Evolutionary conservation across 1,140 invertebrate genomes (phyloP).

Genomic region (Onthophagus taurus): DNA sequence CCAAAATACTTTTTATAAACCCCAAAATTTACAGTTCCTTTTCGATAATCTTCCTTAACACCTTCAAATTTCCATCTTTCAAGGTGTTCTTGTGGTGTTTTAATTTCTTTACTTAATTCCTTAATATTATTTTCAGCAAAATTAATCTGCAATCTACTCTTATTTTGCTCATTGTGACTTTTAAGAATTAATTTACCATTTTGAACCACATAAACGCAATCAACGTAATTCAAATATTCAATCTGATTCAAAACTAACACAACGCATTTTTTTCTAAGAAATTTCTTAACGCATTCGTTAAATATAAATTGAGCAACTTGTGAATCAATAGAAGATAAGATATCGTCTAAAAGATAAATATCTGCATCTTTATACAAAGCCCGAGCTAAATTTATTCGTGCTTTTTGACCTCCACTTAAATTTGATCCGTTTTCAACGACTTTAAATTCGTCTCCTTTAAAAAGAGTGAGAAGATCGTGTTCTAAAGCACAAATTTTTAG

Average conservation of each 20-base stretch:
- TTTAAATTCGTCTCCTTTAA: constrained; percentile 71
- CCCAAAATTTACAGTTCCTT: no score
- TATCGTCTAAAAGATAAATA: constrained; percentile 79
- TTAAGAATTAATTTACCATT: no score
- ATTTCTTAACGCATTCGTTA: constrained; percentile 58
- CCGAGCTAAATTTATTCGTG: constrained; percentile 77
- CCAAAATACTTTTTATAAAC: no score
- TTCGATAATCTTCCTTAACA: no score
- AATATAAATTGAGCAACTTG: constrained; percentile 62
- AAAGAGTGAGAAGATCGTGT: constrained; percentile 62
- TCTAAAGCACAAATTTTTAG: constrained; percentile 63
- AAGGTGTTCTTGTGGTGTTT: no score
- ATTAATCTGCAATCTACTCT: no score
- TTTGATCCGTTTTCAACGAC: constrained; percentile 78
- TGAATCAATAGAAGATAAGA: constrained; percentile 66
- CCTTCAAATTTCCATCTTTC: no score
- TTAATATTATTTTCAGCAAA: no score
- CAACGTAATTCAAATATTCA: constrained; percentile 70
- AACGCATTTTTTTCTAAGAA: constrained; percentile 58
- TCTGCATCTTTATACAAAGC: constrained; percentile 72
- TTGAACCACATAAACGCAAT: constrained; percentile 54
- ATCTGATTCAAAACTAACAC: constrained; percentile 84
- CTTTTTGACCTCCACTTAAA: constrained; percentile 85
- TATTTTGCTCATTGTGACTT: no score
- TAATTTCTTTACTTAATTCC: no score